Conservation (phyloP, 2,888 invertebrate genomes). For the Drosophila parthenogenetica region DNA sequence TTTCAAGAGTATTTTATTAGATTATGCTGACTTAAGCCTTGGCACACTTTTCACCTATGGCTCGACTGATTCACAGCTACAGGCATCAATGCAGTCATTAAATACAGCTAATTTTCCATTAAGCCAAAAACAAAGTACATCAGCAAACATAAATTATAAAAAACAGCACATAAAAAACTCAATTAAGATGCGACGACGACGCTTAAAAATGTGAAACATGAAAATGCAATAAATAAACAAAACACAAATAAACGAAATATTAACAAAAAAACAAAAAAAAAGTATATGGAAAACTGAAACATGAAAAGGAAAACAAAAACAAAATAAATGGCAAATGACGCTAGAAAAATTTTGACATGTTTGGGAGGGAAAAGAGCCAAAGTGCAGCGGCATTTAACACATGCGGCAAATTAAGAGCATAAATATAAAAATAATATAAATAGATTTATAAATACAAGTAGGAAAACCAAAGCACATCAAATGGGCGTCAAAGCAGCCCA, state of each 20-base stretch:
- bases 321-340: constrained; percentile 63
- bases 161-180: constrained; percentile 65
- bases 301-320: constrained; percentile 4
- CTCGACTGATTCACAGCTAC: constrained; percentile 8
- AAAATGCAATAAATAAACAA: constrained; percentile 72
- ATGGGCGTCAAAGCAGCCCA: constrained; percentile 50
- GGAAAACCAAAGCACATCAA: constrained; percentile 24
- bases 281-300: constrained; percentile 5
- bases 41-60: constrained; percentile 33
- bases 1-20: background rate
- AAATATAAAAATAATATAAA: constrained; percentile 39
- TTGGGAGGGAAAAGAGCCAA: constrained; percentile 40
- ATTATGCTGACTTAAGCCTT: background rate
- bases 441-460: constrained; percentile 9
- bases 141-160: constrained; percentile 67
- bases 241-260: constrained; percentile 26
- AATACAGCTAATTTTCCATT: constrained; percentile 62
- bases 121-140: constrained; percentile 43
- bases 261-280: constrained; percentile 11
- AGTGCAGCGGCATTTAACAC: constrained; percentile 75
- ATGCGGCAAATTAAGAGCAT: constrained; percentile 72
- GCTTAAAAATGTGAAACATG: constrained; percentile 66
- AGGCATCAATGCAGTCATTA: constrained; percentile 38
- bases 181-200: constrained; percentile 62
- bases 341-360: constrained; percentile 58